These are phyloP conservation scores for Conomelus anceps DNA, from an alignment of 2,888 invertebrate genomes.

Conservation along the genomic window DNA sequence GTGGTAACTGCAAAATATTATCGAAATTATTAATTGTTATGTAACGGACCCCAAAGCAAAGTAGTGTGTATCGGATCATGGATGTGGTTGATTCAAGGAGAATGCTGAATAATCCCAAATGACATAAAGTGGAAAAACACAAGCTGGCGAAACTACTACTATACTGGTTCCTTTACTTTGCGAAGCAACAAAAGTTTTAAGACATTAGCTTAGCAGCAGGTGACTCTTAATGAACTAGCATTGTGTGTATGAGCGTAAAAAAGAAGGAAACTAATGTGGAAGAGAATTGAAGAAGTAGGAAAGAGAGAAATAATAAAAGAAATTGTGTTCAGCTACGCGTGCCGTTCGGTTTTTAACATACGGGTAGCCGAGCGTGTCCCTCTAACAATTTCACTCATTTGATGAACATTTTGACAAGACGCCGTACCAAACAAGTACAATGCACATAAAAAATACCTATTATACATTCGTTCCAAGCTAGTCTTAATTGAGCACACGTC, in stretches of 20 bases:
- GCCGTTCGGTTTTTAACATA: not conserved
- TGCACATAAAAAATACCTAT: not conserved
- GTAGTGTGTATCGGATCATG: too few relatives aligned
- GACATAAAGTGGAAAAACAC: too few relatives aligned
- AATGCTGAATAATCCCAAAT: too few relatives aligned
- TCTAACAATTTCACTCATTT: not conserved
- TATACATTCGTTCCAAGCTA: not conserved
- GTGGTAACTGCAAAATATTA: too few relatives aligned
- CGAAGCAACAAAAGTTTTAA: not conserved
- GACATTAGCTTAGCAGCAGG: not conserved
- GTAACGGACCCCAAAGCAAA: too few relatives aligned
- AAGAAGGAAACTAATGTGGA: not conserved
- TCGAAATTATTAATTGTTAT: too few relatives aligned
- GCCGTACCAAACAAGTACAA: not conserved
- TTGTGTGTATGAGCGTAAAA: not conserved
- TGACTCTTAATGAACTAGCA: not conserved
- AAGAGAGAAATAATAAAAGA: not conserved
- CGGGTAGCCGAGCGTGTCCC: not conserved
- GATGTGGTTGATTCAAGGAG: too few relatives aligned
- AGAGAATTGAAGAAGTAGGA: not conserved
- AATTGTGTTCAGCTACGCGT: not conserved
- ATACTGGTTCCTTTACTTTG: not conserved
- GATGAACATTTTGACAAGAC: not conserved
- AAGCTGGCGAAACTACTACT: too few relatives aligned
- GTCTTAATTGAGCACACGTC: not conserved